Percentiles rank a stretch among this genome's conserved stretches.
These are phyloP conservation scores for Loxodonta africana DNA, from an alignment of 2,113 vertebrate genomes.

Conservation along the genomic window DNA sequence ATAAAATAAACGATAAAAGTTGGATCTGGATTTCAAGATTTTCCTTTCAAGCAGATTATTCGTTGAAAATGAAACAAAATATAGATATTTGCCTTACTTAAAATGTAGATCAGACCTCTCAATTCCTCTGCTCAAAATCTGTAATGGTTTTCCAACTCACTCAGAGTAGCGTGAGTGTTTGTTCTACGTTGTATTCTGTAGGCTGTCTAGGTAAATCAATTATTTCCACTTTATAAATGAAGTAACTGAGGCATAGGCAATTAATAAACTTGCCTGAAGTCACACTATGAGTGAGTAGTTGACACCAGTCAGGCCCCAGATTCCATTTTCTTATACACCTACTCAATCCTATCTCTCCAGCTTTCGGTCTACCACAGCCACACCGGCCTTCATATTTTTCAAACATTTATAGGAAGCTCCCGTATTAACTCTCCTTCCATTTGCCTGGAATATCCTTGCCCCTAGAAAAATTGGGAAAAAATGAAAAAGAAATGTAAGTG, in stretches of 20 bases:
- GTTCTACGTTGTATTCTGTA: not conserved
- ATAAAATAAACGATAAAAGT: constrained; percentile 1
- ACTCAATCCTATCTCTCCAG: not conserved
- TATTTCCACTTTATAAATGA: too few relatives aligned
- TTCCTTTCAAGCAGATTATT: not conserved
- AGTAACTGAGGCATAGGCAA: not conserved
- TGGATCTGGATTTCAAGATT: not conserved
- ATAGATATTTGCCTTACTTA: not conserved
- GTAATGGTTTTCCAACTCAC: not conserved
- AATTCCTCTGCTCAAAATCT: not conserved
- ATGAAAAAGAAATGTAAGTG: not conserved
- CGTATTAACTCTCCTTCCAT: not conserved
- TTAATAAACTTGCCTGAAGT: not conserved
- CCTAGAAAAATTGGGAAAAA: not conserved
- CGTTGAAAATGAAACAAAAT: constrained; percentile 32
- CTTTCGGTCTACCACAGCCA: not conserved
- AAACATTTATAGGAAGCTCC: not conserved
- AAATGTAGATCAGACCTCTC: not conserved
- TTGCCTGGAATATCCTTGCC: not conserved
- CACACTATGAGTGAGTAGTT: not conserved
- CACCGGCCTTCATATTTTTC: not conserved
- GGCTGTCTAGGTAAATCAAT: too few relatives aligned
- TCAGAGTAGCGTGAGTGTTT: not conserved
- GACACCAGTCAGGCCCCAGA: not conserved
- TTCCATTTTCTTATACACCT: not conserved